Evolutionary conservation across 2,888 invertebrate genomes (phyloP), one percentile per base, ranked within the genome.

Genomic region (Aproaerema taeniolella): DNA sequence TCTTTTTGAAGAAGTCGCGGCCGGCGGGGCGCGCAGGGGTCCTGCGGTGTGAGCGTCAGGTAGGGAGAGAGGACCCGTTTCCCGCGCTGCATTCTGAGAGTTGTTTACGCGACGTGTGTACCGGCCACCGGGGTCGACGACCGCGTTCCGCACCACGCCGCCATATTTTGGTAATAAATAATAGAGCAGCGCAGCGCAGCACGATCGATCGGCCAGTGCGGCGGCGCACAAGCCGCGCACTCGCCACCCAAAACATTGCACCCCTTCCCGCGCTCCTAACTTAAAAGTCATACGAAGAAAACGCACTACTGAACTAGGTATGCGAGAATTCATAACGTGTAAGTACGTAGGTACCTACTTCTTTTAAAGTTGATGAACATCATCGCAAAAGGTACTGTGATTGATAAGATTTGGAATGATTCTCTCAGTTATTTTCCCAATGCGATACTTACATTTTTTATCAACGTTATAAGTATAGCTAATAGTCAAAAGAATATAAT

Each of bases 81-180:
- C 77, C 78, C 78, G 75, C 74, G 72, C 61, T 71, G 67, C 65
- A 67, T 67, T 72, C 66, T 51, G 49, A 44, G 53, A 55, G 69
- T 78, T 79, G 79, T 77, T 77, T 78, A 77, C 76, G 67, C 66
- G 61, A 60, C 61, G 63, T 58, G 33, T 63, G 62, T 58, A 55
- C 60, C 63, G 63, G 57, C 44, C 55, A 48, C 47, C 52, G 61
- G 54, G 78, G 73, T 77, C 73, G 63, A 53, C 63, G 78, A 81
- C 75, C 79, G 62, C 67, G 54, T 62, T 68, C 64, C 72, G 70
- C 74, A 72, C 71, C 80, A 79, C 68, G 76, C 76, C 74, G 75
- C 73, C 74, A 78, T 81, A 79, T 81, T 81, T 81, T 67, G 79
- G 77, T 78, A 80, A 78, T 81, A 83, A 83, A 81, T 80, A 79